phyloP scores from a whole-genome alignment of 1,140 invertebrate species.

The Calephelis nemesis region DNA sequence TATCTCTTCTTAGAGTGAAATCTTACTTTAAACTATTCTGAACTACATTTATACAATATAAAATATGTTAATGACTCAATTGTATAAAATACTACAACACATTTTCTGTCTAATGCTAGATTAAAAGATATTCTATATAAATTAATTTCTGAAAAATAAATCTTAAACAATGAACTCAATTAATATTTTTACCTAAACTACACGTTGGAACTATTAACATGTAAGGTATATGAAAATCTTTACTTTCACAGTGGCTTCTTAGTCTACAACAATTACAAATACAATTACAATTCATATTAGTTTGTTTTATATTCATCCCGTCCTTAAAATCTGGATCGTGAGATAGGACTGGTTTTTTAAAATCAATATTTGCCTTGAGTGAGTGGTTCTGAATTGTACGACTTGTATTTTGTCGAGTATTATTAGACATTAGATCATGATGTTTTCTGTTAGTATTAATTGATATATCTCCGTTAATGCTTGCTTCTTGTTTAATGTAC shows the following conservation, averaged over 20 bases:
- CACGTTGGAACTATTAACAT: slow-evolving; percentile 5
- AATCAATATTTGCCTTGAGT: neutral
- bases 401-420: neutral
- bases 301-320: neutral
- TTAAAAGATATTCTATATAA: neutral
- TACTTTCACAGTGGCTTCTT: neutral
- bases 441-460: neutral
- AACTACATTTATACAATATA: no score
- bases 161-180: neutral
- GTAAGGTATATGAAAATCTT: slow-evolving; percentile 3
- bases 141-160: neutral
- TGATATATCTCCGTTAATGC: neutral
- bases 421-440: neutral
- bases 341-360: neutral
- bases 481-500: neutral
- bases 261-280: slow-evolving; percentile 13
- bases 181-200: slow-evolving; percentile 4
- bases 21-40: no score
- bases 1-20: no score
- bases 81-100: no score
- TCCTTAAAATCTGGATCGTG: neutral
- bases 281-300: neutral
- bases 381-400: neutral
- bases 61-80: no score
- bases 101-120: no score